These are phyloP conservation scores for Hylyphantes graminicola DNA, from an alignment of 1,140 invertebrate species.

Conservation along the genomic window DNA sequence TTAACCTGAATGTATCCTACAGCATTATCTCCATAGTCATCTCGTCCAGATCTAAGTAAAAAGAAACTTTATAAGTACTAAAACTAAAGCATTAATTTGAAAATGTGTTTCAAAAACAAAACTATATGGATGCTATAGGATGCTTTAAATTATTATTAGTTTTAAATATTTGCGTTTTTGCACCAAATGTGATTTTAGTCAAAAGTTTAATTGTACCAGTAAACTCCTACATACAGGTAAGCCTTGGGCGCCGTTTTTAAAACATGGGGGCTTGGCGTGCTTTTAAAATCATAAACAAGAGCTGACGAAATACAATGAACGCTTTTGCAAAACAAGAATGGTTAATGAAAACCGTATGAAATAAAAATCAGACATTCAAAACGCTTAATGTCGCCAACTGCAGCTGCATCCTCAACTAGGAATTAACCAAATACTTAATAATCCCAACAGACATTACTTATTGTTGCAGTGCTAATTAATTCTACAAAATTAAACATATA, in stretches of 20 bases:
- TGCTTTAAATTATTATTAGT: not conserved
- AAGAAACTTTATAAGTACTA: not conserved
- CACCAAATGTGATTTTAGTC: not conserved
- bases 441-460: not conserved
- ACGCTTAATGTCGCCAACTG: not conserved
- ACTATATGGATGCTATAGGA: not conserved
- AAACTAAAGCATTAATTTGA: not conserved
- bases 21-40: slow-evolving; percentile 17
- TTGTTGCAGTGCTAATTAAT: not conserved
- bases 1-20: slow-evolving; percentile 7
- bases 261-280: no score
- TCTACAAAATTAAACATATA: slow-evolving; percentile 5
- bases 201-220: no score
- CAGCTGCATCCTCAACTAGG: not conserved
- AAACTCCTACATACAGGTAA: no score
- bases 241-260: no score
- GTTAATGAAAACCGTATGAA: not conserved
- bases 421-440: not conserved
- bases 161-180: not conserved
- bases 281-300: no score
- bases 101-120: not conserved
- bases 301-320: not conserved
- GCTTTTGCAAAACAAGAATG: not conserved
- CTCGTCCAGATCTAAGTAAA: slow-evolving; percentile 21
- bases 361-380: not conserved